phyloP scores from a whole-genome alignment of 2,888 invertebrate species.

The Polydrusus pterygomalis region DNA sequence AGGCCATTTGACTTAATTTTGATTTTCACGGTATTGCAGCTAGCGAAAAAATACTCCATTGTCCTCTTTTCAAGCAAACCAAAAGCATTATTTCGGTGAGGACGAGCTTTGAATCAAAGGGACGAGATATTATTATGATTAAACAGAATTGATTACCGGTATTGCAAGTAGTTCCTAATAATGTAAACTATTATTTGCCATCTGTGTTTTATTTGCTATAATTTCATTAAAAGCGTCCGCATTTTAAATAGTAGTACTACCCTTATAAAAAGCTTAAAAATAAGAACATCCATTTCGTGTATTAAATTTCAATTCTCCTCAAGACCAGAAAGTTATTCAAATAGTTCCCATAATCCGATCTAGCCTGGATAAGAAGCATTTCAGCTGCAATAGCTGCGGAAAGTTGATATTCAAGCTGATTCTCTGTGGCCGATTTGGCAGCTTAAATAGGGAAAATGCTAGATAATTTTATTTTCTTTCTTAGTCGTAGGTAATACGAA shows the following conservation, averaged over 20 bases:
- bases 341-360: conserved; percentile 48
- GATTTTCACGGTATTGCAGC: no score
- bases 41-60: no score
- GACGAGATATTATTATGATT: no score
- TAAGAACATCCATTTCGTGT: conserved; percentile 23
- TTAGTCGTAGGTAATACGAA: not conserved
- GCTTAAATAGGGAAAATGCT: conserved; percentile 9
- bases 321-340: conserved; percentile 35
- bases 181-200: no score
- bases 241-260: not conserved
- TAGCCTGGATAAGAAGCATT: conserved; percentile 39
- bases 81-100: no score
- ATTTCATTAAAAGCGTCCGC: not conserved
- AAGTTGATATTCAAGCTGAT: conserved; percentile 46
- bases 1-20: no score
- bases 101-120: no score
- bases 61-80: no score
- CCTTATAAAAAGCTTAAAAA: conserved; percentile 10
- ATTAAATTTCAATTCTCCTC: conserved; percentile 43
- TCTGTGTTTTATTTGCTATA: no score
- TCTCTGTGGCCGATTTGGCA: conserved; percentile 27
- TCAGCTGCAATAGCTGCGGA: conserved; percentile 44
- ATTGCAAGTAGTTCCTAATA: no score
- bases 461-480: conserved; percentile 6
- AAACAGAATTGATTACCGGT: no score